Base-by-base conservation (phyloP, 2,888 invertebrate species). In the Hoplodrina blanda region DNA sequence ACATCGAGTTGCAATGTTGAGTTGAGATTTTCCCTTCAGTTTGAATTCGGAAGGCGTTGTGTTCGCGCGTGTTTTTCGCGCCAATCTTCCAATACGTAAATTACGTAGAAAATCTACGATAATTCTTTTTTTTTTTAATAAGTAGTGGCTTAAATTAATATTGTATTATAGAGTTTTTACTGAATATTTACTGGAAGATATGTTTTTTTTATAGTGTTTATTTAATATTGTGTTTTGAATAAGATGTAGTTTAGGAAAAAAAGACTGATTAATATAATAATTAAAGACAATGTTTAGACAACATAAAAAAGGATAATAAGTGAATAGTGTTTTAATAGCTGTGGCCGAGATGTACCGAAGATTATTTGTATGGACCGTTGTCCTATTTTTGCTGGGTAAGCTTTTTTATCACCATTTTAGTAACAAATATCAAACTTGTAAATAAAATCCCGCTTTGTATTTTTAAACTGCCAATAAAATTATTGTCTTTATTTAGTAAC, bases 321-420 rank as follows among this genome's bases (percentile, higher is more conserved):
- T 81, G 63, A 67, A 53, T 74, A 75, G 73, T 63, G 70, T 63
- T 71, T 55, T 70, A 59, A 63, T 69, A 33, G 62, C 55, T 62
- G 74, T 82, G 59, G 62, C 59, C 49, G 59, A 70, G 65, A 89
- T 90, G 91, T 80, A 76, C 85, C 84, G 84, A 85, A 87, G 86
- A 80, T 71, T 85, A 30, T 72, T 79, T 67, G 55, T 88, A 77
- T 87, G 88, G 77, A 79, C 81, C 17, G 73, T 85, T 41, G 87
- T 84, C 60, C 74, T 89, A 25, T 71, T 89, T 63, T 78, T 88
- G 57, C 72, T 89, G 55, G 89, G 91, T 91, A 81, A 90, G 91
- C 25, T 41, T 65, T 59, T 59, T 50, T 25, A 25, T 25, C 25
- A 25, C 25, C 25, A 2, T 25, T 25, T 25, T 2, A 25, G 25